Percentiles rank a stretch among this genome's conserved stretches.
These are phyloP conservation scores for Dexiosoma caninum DNA, from an alignment of 2,888 invertebrate genomes.

Conservation along the genomic window DNA sequence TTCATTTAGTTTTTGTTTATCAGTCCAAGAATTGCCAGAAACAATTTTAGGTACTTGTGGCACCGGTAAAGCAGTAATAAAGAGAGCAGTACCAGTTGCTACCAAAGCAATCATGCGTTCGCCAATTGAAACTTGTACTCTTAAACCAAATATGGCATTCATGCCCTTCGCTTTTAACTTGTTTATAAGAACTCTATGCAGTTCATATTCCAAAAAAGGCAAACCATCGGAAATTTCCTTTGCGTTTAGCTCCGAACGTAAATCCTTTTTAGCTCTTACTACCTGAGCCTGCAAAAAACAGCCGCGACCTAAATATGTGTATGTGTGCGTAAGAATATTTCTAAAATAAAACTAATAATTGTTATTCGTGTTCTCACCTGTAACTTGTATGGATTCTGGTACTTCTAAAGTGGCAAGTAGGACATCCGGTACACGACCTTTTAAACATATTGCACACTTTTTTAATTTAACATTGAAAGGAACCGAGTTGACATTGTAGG, in stretches of 20 bases:
- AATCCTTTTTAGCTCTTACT: slow-evolving; percentile 86
- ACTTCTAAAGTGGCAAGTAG: slow-evolving; percentile 92
- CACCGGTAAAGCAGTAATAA: slow-evolving; percentile 86
- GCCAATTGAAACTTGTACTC: slow-evolving; percentile 89
- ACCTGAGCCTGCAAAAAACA: slow-evolving; percentile 86
- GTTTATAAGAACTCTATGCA: slow-evolving; percentile 92
- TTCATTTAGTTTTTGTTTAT: slow-evolving; percentile 82
- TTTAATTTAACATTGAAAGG: slow-evolving; percentile 86
- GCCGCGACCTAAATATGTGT: slow-evolving; percentile 78
- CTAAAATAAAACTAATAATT: not conserved
- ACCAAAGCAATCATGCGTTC: slow-evolving; percentile 92
- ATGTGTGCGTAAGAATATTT: not conserved
- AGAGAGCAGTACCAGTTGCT: slow-evolving; percentile 92
- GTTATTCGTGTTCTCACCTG: slow-evolving; percentile 75
- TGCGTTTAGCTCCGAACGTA: slow-evolving; percentile 90
- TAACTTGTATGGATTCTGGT: slow-evolving; percentile 85
- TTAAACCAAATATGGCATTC: slow-evolving; percentile 94
- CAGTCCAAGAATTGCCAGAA: slow-evolving; percentile 82
- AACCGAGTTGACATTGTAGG: slow-evolving; percentile 85
- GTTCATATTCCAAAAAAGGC: slow-evolving; percentile 96
- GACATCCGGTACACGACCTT: slow-evolving; percentile 93
- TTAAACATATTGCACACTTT: slow-evolving; percentile 85
- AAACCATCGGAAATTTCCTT: slow-evolving; percentile 96
- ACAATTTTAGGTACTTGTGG: slow-evolving; percentile 86
- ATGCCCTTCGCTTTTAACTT: slow-evolving; percentile 95